Base-by-base conservation (phyloP, 2,113 vertebrate genomes). In the Hiodon alosoides region DNA sequence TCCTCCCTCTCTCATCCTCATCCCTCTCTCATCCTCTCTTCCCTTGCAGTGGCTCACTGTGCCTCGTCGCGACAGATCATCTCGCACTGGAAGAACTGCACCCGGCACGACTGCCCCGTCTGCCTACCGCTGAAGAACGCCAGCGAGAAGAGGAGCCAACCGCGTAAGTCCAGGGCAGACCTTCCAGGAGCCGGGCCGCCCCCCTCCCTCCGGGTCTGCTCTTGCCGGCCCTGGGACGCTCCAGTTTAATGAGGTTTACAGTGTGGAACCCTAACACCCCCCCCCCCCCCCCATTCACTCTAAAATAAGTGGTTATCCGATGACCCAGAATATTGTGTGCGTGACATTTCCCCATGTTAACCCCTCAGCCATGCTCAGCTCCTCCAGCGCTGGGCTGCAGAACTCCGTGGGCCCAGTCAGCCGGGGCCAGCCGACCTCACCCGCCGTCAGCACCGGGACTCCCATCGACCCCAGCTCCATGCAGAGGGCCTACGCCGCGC, bases 401-500 rank as follows among this genome's bases (percentile, higher is more conserved):
- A 97, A 94, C 85, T 89, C 95, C 51, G 92, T 99, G 10, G 94
- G 94, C 72, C 62, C 79, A 3, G 93, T 93, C 72, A 94, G 94
- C 46, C 84, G 94, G 2, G 94, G 95, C 79, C 98, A 96, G 80
- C 92, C 94, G 80, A 92, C 87, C 67, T 81, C 95, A 54, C 88
- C 96, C 74, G 85, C 94, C 2, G 89, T 98, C 61, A 96, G 89
- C 86, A 95, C 94, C 84, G 92, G 95, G 62, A 90, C 97, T 11
- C 93, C 97, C 8, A 98, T 99, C 77, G 98, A 99, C 87, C 97
- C 96, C 87, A 98, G 96, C 89, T 99, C 98, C 86, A 99, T 99
- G 98, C 96, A 99, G 85, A 91, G 96, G 81, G 97, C 97, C 14
- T 99, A 99, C 0, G 98, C 95, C 50, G 97, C 98, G 67, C 95